phyloP scores from a whole-genome alignment of 2,113 vertebrate species.

The Polypterus senegalus region DNA sequence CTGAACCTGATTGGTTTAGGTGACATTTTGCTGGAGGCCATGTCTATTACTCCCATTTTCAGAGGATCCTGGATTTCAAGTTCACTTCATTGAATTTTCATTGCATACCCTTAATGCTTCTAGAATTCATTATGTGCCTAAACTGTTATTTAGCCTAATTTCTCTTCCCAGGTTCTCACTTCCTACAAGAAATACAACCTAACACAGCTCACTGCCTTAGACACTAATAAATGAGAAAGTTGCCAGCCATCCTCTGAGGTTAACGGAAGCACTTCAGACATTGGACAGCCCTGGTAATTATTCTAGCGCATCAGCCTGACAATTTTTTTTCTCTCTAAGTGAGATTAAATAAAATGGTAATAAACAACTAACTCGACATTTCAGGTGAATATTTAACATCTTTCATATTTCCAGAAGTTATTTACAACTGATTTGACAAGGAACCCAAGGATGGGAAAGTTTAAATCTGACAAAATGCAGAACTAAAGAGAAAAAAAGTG shows the following conservation, averaged over 20 bases:
- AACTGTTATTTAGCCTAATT: conserved; percentile 23
- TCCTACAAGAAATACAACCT: too few relatives aligned
- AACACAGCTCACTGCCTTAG: conserved; percentile 15
- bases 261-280: conserved; percentile 12
- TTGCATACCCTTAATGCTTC: conserved; percentile 10
- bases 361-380: too few relatives aligned
- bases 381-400: too few relatives aligned
- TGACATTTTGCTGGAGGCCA: conserved; percentile 13
- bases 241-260: conserved; percentile 13
- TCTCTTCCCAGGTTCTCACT: conserved; percentile 15
- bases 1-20: conserved; percentile 8
- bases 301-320: too few relatives aligned
- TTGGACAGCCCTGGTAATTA: neutral
- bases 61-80: conserved; percentile 6
- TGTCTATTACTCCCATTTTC: conserved; percentile 6
- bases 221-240: conserved; percentile 15
- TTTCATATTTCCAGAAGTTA: too few relatives aligned
- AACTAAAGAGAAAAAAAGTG: too few relatives aligned
- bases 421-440: too few relatives aligned
- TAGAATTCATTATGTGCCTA: conserved; percentile 28
- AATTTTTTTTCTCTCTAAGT: too few relatives aligned
- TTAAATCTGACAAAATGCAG: too few relatives aligned
- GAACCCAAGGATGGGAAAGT: too few relatives aligned
- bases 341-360: too few relatives aligned
- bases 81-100: conserved; percentile 17